A percentile compares a stretch with the other conserved stretches of the same genome.
Evolutionary conservation across 2,113 vertebrate genomes (phyloP).

Genomic region (Gambusia holbrooki): DNA sequence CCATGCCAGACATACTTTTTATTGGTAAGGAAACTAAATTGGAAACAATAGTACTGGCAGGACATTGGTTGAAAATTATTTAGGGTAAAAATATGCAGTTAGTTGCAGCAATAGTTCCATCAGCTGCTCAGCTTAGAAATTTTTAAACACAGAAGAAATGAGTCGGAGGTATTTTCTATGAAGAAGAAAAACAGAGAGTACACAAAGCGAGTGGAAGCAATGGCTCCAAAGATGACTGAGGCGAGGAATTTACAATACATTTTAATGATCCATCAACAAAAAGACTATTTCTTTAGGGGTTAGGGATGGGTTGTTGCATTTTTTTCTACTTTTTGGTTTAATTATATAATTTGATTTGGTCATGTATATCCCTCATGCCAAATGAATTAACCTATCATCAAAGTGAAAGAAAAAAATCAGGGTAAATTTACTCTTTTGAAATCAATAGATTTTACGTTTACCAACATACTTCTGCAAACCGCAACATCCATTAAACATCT

Average conservation of each 20-base stretch:
- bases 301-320: not conserved
- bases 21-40: not conserved
- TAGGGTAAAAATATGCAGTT: no score
- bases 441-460: not conserved
- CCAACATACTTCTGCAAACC: not conserved
- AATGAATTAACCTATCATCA: not conserved
- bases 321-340: not conserved
- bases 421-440: not conserved
- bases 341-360: not conserved
- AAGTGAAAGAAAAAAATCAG: not conserved
- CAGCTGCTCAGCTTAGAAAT: not conserved
- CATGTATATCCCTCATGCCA: not conserved
- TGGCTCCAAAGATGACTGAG: no score
- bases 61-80: not conserved
- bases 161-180: not conserved
- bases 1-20: no score
- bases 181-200: no score
- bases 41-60: not conserved
- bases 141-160: not conserved
- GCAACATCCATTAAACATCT: conserved; percentile 11
- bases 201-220: no score
- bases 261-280: no score
- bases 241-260: no score
- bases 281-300: not conserved
- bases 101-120: no score